Evolutionary conservation across 2,797 vertebrate genomes (phyloP).

Genomic region (Rhincodon typus): DNA sequence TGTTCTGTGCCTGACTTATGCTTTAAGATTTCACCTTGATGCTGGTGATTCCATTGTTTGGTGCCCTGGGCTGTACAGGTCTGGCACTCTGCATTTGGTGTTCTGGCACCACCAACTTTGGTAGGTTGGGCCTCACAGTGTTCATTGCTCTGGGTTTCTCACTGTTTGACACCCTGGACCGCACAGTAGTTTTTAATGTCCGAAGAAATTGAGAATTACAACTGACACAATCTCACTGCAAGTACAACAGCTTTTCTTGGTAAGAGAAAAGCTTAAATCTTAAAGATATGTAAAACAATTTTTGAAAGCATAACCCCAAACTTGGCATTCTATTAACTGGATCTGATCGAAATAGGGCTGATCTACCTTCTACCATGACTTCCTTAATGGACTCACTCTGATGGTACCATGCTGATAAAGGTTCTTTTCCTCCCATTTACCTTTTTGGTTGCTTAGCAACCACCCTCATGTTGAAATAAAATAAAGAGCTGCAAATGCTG

Average conservation of each 20-base stretch:
- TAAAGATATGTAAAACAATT: no score
- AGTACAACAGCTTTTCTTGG: background rate
- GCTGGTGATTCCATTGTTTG: background rate
- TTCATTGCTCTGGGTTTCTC: background rate
- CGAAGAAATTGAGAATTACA: no score
- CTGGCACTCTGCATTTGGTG: background rate
- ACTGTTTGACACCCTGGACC: background rate
- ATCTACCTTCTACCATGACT: background rate
- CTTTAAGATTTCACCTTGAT: background rate
- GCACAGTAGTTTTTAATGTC: background rate
- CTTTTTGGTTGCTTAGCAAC: no score
- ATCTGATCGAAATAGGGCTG: background rate
- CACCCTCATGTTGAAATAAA: no score
- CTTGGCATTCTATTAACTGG: background rate
- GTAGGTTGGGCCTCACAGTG: background rate
- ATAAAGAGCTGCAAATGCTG: no score
- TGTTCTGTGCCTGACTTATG: background rate
- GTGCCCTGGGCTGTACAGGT: background rate
- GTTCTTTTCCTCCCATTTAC: no score
- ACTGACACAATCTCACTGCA: background rate
- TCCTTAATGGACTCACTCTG: background rate
- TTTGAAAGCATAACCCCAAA: background rate
- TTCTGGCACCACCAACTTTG: background rate
- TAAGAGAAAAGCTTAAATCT: no score
- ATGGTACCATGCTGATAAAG: no score